phyloP scores from a whole-genome alignment of 1,140 invertebrate genomes.

The Chironomus striatipennis region DNA sequence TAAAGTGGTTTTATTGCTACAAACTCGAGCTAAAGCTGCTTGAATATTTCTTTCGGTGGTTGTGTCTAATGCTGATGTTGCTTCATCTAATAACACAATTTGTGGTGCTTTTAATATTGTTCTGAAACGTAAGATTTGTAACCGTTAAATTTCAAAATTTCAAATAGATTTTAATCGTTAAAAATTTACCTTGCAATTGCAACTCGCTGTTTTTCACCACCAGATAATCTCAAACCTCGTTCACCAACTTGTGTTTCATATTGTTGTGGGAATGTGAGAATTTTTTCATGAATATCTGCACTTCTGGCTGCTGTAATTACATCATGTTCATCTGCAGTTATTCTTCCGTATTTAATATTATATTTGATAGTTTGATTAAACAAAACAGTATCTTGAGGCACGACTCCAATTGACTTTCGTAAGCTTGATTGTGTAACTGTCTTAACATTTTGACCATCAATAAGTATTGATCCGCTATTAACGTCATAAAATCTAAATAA shows the following conservation, averaged over 20 bases:
- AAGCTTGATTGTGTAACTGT: constrained; percentile 72
- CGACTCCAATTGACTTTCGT: constrained; percentile 74
- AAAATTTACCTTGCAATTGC: constrained; percentile 54
- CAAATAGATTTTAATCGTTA: neutral
- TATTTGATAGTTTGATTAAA: constrained; percentile 94
- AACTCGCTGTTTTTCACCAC: constrained; percentile 89
- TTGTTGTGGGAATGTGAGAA: constrained; percentile 78
- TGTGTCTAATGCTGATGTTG: constrained; percentile 76
- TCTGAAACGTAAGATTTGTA: too few species aligned
- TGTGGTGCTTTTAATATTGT: constrained; percentile 80
- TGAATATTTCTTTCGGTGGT: constrained; percentile 79
- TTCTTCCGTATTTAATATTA: constrained; percentile 90
- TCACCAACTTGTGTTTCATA: constrained; percentile 82
- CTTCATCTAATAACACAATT: constrained; percentile 86
- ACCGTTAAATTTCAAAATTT: neutral
- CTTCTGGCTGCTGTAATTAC: constrained; percentile 79
- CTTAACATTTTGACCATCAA: constrained; percentile 80
- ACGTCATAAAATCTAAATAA: constrained; percentile 95
- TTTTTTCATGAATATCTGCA: constrained; percentile 91
- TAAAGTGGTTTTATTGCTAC: constrained; percentile 79
- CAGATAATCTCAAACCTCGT: constrained; percentile 67
- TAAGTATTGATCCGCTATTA: constrained; percentile 69
- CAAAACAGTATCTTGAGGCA: constrained; percentile 94
- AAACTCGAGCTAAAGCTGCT: constrained; percentile 63
- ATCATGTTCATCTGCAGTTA: constrained; percentile 68